Evolutionary conservation across 2,797 vertebrate species (phyloP).

Genomic region (Bothrops alternatus): DNA sequence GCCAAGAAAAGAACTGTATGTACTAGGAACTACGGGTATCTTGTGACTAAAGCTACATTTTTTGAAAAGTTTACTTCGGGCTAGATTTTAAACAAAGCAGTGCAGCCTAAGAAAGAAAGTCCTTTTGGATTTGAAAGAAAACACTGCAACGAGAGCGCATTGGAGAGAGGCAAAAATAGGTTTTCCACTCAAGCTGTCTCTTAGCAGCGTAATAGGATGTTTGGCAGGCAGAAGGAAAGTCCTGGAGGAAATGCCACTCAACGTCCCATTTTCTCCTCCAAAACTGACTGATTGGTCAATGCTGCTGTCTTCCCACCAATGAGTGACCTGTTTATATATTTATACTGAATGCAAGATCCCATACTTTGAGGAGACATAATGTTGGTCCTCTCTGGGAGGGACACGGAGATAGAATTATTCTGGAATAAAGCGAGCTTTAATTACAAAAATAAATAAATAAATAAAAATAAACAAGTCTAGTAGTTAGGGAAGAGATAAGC

Average conservation of each 20-base stretch:
- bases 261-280: neutral
- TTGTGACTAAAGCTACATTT: neutral
- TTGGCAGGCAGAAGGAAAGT: neutral
- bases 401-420: conserved; percentile 25
- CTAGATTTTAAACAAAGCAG: neutral
- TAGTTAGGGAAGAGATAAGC: neutral
- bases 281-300: conserved; percentile 55
- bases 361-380: neutral
- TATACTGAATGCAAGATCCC: conserved; percentile 59
- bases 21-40: neutral
- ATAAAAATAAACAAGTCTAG: neutral
- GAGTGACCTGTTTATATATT: conserved; percentile 60
- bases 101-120: neutral
- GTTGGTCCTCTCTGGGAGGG: conserved; percentile 29
- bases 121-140: neutral
- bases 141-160: neutral
- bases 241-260: rapidly evolving
- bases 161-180: too few species aligned
- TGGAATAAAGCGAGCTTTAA: conserved; percentile 29
- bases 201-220: neutral
- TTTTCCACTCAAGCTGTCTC: neutral
- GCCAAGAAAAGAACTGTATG: neutral
- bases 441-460: too few species aligned
- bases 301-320: conserved; percentile 51
- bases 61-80: neutral